Conservation (phyloP, 2,888 invertebrate genomes). For the Campopleginae sp. region DNA sequence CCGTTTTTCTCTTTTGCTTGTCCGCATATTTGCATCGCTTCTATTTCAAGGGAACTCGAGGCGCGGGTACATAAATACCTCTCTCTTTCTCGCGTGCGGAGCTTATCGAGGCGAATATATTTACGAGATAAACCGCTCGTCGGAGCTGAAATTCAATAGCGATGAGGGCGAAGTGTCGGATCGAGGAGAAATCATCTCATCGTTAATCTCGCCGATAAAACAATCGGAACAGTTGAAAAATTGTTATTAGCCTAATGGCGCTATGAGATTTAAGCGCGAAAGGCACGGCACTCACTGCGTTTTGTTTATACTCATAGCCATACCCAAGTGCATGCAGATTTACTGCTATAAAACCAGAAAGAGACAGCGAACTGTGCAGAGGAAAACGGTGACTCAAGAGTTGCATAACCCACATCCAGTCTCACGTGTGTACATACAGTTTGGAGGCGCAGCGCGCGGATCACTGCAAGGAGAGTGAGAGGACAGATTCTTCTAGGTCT, state of each 20-base stretch:
- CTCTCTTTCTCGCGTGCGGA: constrained; percentile 12
- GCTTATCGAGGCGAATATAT: neutral
- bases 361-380: constrained; percentile 61
- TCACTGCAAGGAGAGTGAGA: constrained; percentile 40
- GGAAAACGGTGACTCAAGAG: constrained; percentile 23
- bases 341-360: constrained; percentile 23
- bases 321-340: constrained; percentile 7
- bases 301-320: neutral
- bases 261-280: neutral
- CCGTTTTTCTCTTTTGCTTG: neutral
- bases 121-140: neutral
- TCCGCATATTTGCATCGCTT: constrained; percentile 1
- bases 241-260: constrained; percentile 24
- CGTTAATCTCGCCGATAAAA: constrained; percentile 23
- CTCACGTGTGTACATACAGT: constrained; percentile 37
- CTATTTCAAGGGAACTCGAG: constrained; percentile 23
- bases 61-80: constrained; percentile 8
- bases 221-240: constrained; percentile 12
- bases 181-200: neutral
- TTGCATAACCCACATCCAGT: constrained; percentile 66
- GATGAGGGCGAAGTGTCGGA: neutral
- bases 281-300: neutral
- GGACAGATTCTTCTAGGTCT: constrained; percentile 9
- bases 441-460: constrained; percentile 12
- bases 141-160: constrained; percentile 1